phyloP scores from a whole-genome alignment of 2,888 invertebrate genomes.

The Clusia tigrina region DNA sequence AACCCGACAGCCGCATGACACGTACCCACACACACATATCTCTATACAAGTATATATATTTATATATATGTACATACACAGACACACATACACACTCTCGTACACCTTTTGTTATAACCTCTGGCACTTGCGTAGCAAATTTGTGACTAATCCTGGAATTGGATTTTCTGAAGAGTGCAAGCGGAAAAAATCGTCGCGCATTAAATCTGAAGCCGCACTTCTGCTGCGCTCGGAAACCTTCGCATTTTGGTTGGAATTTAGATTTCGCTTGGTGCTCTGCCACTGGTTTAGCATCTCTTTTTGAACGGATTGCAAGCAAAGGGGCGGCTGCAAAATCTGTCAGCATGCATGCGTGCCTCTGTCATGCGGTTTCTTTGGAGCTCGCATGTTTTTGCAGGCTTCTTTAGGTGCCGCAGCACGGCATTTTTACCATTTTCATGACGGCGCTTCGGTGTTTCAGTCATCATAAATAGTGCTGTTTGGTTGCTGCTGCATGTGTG shows the following conservation, averaged over 20 bases:
- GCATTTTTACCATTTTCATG: not conserved
- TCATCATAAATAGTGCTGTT: slow-evolving; percentile 13
- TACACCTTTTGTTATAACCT: slow-evolving; percentile 18
- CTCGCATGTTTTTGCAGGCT: not conserved
- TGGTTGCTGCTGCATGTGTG: not conserved
- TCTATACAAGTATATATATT: not conserved
- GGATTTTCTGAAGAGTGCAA: slow-evolving; percentile 2
- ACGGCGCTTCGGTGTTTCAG: not conserved
- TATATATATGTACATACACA: too few species aligned
- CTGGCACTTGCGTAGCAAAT: slow-evolving; percentile 19
- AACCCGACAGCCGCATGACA: not conserved
- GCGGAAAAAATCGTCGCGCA: slow-evolving; percentile 17
- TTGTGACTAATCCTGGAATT: slow-evolving; percentile 23
- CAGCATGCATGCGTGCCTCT: slow-evolving; percentile 8
- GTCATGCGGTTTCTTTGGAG: slow-evolving; percentile 14
- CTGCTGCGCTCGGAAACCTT: not conserved
- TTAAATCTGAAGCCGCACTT: slow-evolving; percentile 9
- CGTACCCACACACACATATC: not conserved
- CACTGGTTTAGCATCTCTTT: not conserved
- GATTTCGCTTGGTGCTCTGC: not conserved
- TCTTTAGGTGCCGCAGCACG: not conserved
- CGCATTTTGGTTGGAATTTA: not conserved
- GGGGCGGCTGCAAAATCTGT: not conserved
- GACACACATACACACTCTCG: not conserved
- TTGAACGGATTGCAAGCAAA: not conserved